Evolutionary conservation across 2,113 vertebrate genomes (phyloP), one percentile per base, ranked within the genome.

Genomic region (Bufo bufo): DNA sequence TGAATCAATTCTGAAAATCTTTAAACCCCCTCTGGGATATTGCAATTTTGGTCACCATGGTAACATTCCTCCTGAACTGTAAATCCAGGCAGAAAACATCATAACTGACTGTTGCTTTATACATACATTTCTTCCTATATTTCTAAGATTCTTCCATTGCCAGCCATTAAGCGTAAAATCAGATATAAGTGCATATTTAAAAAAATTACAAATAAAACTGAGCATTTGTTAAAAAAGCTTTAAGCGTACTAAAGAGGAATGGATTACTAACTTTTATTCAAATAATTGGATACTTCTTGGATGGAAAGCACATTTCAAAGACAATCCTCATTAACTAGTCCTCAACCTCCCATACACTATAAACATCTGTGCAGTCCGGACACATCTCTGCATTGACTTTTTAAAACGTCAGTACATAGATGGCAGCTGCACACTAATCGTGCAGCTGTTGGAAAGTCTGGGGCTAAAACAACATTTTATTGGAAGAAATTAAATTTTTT

Each of bases 1-100:
- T 72, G 86, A 87, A 87, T 81, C 65, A 87, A 61, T 72, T 72
- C 52, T 58, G 66, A 1, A 87, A 75, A 72, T 87, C 86, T 74
- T 75, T 75, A 72, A 87, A 81, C 61, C 65, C 71, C 49, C 71
- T 87, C 54, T 19, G 49, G 17, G 33, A 87, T 87, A 69, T 45
- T 80, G 17, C 45, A 81, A 74, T 82, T 82, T 61, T 33, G 4
- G 77, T 69, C 82, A 8, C 86, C 79, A 87, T 50, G 20, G 86
- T 58, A 87, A 87, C 86, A 49, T 16, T 17, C 6, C 66, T 79
- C 17, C 47, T 58, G 63, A 69, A 58, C 61, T 58, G 47, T 71
- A 71, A 69, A 71, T 71, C 14, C 19, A 43, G 19, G 9, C 19
- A 79, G 23, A 77, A 78, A 75, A 49, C 13, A 43, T 63, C 47